Evolutionary conservation across 1,140 invertebrate species (phyloP), one percentile per base, ranked within the genome.

Genomic region (Drosophila simulans): DNA sequence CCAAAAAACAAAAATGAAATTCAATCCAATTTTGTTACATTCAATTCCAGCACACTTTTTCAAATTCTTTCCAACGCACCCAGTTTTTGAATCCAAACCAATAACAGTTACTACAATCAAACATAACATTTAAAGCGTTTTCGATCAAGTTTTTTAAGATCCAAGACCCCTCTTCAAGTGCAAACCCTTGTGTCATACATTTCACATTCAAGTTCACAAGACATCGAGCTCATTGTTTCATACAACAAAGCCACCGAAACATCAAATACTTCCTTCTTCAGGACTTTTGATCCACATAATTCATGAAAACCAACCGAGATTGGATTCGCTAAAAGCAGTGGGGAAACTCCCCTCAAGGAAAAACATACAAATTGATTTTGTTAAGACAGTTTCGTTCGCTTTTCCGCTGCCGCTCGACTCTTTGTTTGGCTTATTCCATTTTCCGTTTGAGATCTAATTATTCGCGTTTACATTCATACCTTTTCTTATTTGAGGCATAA

Each of bases 41-140:
- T 72, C 72, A 90, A 88, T 90, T 91, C 76, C 71, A 77, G 88
- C 88, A 91, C 88, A 81, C 70, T 88, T 84, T 89, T 91, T 83
- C 59, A 74, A 88, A 88, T 85, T 85, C 76, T 84, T 82, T 91
- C 82, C 66, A 52, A 77, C 66, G 88, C 88, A 91, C 88, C 65
- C 57, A 77, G 85, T 91, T 90, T 90, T 89, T 89, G 84, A 90
- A 89, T 79, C 76, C 54, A 89, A 55, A 83, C 63, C 70, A 75
- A 60, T 57, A 62, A 58, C 54, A 59, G 37, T 59, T 66, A 54
- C 49, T 53, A 69, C 49, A 55, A 76, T 37, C 22, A 59, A 77
- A 64, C 25, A 54, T 34, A 59, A 49, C 15, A 58, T 57, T 22
- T 48, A 73, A 56, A 58, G 40, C 73, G 65, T 80, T 85, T 76